Evolutionary conservation across 2,888 invertebrate species (phyloP), one percentile per base, ranked within the genome.

Genomic region (Trissonchulus sp.): DNA sequence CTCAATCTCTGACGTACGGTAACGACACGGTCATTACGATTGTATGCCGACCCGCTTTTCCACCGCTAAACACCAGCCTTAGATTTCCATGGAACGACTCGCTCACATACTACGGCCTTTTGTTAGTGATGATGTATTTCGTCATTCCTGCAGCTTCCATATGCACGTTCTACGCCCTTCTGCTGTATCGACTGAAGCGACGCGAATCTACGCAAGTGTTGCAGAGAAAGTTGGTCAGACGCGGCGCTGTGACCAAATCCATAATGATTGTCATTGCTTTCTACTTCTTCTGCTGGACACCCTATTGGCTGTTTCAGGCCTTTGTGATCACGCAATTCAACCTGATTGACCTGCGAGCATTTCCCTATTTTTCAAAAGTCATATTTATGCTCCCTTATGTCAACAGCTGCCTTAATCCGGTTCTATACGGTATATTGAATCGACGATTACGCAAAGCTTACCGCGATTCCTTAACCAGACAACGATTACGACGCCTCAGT

Each of bases 361-460:
- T 72, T 38, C 63, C 78, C 74, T 76, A 85, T 84, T 81, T 86
- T 84, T 78, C 84, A 83, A 1, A 84, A 83, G 79, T 85, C 85
- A 75, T 84, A 82, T 78, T 86, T 85, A 80, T 85, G 85, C 75
- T 85, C 81, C 63, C 85, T 79, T 68, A 85, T 34, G 37, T 77
- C 31, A 77, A 77, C 68, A 36, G 63, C 18, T 36, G 72, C 62
- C 18, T 77, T 8, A 76, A 77, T 62, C 77, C 77, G 23, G 38
- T 77, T 15, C 35, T 77, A 15, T 77, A 77, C 75, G 77, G 72
- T 8, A 71, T 73, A 36, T 68, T 77, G 1, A 77, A 77, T 36
- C 34, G 62, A 35, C 31, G 73, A 85, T 79, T 86, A 84, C 75
- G 86, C 85, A 30, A 85, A 81, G 69, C 85, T 79, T 74, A 83